Percentiles rank a stretch among this genome's conserved stretches.
These are phyloP conservation scores for Mohoua ochrocephala DNA, from an alignment of 2,113 vertebrate species.

Conservation along the genomic window DNA sequence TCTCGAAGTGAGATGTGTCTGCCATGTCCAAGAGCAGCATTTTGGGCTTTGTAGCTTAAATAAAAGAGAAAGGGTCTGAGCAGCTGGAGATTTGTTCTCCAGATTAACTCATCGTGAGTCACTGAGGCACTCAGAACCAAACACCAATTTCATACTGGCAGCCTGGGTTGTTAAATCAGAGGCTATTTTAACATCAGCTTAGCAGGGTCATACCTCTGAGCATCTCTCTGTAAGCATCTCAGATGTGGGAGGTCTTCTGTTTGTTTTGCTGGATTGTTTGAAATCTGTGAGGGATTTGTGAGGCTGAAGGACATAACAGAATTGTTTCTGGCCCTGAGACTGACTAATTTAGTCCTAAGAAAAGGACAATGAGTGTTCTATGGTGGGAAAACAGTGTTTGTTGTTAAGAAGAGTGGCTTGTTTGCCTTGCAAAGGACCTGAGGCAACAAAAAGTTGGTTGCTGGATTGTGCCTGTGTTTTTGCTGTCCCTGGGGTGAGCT, in stretches of 20 bases:
- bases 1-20: background rate
- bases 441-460: background rate
- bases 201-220: background rate
- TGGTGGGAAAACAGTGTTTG: background rate
- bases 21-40: fast-evolving
- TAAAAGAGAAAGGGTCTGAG: background rate
- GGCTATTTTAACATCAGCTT: background rate
- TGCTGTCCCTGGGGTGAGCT: background rate
- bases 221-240: background rate
- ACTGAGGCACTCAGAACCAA: background rate
- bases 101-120: background rate
- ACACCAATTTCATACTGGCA: background rate
- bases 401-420: background rate
- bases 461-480: background rate
- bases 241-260: background rate
- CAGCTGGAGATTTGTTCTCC: background rate
- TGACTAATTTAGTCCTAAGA: background rate
- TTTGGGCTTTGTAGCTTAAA: background rate
- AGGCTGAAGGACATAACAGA: background rate
- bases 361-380: background rate
- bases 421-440: background rate
- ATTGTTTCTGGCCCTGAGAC: background rate
- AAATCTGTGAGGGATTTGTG: background rate
- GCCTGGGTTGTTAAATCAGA: background rate
- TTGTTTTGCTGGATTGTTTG: background rate